phyloP scores from a whole-genome alignment of 2,888 invertebrate species.

The Ormyrus nitidulus region DNA sequence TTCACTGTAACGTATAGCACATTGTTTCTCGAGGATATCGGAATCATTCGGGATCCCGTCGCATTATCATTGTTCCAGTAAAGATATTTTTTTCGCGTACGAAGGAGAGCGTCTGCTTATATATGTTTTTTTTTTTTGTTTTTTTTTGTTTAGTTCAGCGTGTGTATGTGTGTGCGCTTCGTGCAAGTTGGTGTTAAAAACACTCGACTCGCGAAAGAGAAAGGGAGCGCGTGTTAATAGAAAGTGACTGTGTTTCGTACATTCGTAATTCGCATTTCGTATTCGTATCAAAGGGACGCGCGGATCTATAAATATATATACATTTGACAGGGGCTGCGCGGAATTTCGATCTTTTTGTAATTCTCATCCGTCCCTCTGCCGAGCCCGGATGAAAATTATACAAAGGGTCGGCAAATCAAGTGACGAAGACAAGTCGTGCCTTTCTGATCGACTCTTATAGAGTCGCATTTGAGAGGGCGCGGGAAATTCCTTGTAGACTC shows the following conservation, averaged over 20 bases:
- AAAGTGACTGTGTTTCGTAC: conserved; percentile 45
- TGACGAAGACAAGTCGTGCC: conserved; percentile 22
- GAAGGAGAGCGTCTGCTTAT: conserved; percentile 51
- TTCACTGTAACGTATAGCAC: background rate
- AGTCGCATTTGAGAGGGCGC: conserved; percentile 6
- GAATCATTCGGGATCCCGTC: conserved; percentile 59
- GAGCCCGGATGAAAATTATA: conserved; percentile 46
- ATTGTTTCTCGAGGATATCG: background rate
- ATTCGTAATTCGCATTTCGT: conserved; percentile 24
- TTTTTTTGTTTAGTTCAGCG: conserved; percentile 41
- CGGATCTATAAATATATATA: background rate
- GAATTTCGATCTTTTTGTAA: conserved; percentile 42
- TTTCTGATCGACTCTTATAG: conserved; percentile 44
- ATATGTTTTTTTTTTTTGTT: background rate
- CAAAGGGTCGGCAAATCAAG: conserved; percentile 13
- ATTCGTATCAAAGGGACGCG: conserved; percentile 23
- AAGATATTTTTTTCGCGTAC: conserved; percentile 59
- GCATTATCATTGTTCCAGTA: conserved; percentile 70
- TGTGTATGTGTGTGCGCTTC: conserved; percentile 53
- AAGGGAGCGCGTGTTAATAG: conserved; percentile 38
- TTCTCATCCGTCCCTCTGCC: conserved; percentile 24
- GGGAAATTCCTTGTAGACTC: background rate
- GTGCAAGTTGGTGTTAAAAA: conserved; percentile 52
- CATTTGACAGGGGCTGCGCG: background rate
- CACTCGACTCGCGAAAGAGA: conserved; percentile 51